Base-by-base conservation (phyloP, 1,140 invertebrate species). In the Formica selysi region DNA sequence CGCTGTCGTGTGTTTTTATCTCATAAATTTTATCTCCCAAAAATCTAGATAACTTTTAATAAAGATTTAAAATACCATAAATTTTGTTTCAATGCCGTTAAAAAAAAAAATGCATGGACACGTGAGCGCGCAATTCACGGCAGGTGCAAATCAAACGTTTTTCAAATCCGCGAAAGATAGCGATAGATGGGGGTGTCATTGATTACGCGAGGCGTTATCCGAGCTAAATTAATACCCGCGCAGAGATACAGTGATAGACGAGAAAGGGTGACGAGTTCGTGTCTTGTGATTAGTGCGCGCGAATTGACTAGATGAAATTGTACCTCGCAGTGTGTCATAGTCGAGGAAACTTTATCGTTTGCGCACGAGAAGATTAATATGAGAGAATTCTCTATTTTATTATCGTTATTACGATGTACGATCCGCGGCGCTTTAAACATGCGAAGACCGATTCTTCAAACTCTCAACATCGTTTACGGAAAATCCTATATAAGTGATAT, bases 261-360 rank as follows among this genome's bases (percentile, higher is more conserved):
- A 22, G 22, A 70, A 80, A 80, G 65, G 48, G 22, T 29, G 59
- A 19, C 44, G 36, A 71, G 67, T 57, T 57, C 22, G 65, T 68
- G 44, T 80, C 78, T 80, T 70, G 65, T 80, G 36, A 80, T 80
- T 80, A 80, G 78, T 10, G 48, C 41, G 22, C 65, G 36, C 44
- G 65, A 71, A 71, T 57, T 71, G 48, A 71, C 36, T 38, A 48
- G 48, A 80, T 54, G 44, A 80, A 74, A 76, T 79, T 59, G 48
- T 44, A 86, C 68, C 76, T 86, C 68, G 61, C 67, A 54, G 32
- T 59, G 51, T 62, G 62, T 71, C 78, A 73, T 76, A 79, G 36
- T 57, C 32, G 65, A 59, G 5, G 11, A 10, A 71, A 67, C 16
- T 79, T 67, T 36, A 80, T 41, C 32, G 41, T 7, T 32, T 5